phyloP scores from a whole-genome alignment of 2,797 vertebrate genomes.

The Furcifer pardalis region DNA sequence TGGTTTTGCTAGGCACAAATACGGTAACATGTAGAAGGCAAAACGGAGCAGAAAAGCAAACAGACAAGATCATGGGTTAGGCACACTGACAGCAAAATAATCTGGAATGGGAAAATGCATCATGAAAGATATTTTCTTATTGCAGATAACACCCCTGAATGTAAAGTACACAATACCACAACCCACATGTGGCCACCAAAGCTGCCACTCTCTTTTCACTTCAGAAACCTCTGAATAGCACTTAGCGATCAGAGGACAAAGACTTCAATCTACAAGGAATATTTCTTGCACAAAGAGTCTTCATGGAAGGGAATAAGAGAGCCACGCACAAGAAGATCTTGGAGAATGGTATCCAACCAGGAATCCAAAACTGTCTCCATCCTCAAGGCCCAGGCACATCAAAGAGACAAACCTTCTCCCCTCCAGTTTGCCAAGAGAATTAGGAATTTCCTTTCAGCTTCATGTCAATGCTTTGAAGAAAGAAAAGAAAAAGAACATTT shows the following conservation, averaged over 20 bases:
- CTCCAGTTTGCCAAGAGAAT: slow-evolving; percentile 22
- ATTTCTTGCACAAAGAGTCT: not conserved
- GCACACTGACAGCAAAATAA: slow-evolving; percentile 62
- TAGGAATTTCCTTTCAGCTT: slow-evolving; percentile 71
- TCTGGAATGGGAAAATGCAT: slow-evolving; percentile 46
- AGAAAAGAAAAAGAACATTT: not conserved
- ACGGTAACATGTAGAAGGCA: slow-evolving; percentile 42
- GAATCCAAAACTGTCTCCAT: slow-evolving; percentile 42
- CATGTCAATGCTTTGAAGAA: slow-evolving; percentile 70
- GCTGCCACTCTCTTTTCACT: not conserved
- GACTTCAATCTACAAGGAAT: slow-evolving; percentile 1
- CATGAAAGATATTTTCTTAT: slow-evolving; percentile 56
- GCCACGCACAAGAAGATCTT: not conserved
- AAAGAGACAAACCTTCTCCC: slow-evolving; percentile 47
- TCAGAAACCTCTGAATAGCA: slow-evolving; percentile 60
- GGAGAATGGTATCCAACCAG: not conserved
- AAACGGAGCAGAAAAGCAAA: slow-evolving; percentile 46
- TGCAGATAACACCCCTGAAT: slow-evolving; percentile 46
- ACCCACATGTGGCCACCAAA: not conserved
- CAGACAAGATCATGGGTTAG: slow-evolving; percentile 53
- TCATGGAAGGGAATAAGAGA: not conserved
- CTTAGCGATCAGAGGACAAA: slow-evolving; percentile 46
- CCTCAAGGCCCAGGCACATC: slow-evolving; percentile 18
- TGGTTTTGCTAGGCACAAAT: slow-evolving; percentile 19
- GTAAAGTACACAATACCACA: slow-evolving; percentile 34